Percentiles rank a stretch among this genome's conserved stretches.
phyloP scores from a whole-genome alignment of 2,113 vertebrate genomes.

The Vulpes ferrilata region DNA sequence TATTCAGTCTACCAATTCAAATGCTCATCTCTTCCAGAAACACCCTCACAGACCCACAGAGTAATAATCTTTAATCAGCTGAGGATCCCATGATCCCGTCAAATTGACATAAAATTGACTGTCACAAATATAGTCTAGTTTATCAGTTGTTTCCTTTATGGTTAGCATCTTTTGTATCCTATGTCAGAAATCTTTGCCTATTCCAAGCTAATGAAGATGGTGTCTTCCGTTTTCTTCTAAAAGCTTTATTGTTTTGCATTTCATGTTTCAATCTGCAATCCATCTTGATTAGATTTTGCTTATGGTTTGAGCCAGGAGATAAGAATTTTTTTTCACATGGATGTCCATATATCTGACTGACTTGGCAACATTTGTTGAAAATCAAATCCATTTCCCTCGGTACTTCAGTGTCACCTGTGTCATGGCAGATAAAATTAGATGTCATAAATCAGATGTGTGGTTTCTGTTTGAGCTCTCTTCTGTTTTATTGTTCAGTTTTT shows the following conservation, averaged over 20 bases:
- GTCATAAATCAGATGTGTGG: not conserved
- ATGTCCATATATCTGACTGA: not conserved
- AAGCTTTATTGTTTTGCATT: not conserved
- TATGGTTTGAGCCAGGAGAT: not conserved
- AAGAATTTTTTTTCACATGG: not conserved
- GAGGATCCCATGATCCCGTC: not conserved
- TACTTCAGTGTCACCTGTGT: not conserved
- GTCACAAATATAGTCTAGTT: not conserved
- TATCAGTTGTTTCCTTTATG: not conserved
- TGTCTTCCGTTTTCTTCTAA: not conserved
- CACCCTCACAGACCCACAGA: not conserved
- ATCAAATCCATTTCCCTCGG: not conserved
- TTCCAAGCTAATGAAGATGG: not conserved
- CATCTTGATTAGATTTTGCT: not conserved
- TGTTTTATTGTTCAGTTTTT: not conserved
- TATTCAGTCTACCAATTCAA: not conserved
- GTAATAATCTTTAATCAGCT: not conserved
- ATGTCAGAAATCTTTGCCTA: constrained; percentile 6
- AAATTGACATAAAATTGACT: not conserved
- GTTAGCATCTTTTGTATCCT: not conserved
- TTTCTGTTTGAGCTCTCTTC: not conserved
- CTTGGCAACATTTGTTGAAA: not conserved
- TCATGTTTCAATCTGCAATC: not conserved
- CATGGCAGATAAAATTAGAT: not conserved
- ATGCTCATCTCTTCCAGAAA: not conserved